Base-by-base conservation (phyloP, 2,888 invertebrate genomes). In the Odontocerum albicorne region DNA sequence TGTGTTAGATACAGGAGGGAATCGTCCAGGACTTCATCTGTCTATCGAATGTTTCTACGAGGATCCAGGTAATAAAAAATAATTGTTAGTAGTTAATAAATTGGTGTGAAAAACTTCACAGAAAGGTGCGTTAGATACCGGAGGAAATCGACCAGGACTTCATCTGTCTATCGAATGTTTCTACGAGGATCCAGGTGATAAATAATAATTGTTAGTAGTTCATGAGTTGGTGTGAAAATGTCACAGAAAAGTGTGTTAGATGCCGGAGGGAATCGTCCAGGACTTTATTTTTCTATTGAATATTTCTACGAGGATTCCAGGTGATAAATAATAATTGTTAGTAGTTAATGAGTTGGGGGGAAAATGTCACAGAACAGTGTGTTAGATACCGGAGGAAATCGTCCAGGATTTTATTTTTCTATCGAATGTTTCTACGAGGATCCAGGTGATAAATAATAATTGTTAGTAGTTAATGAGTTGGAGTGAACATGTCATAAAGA, bases 391-490 rank as follows among this genome's bases (percentile, higher is more conserved):
- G 42, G 42, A 4, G 77, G 75, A 1, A 68, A 73, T 6, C 66
- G 75, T 38, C 75, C 77, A 13, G 31, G 22, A 1, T 75, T 77
- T 1, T 65, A 69, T 52, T 73, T 75, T 59, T 64, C 76, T 43
- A 70, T 72, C 0, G 77, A 77, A 59, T 76, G 73, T 0, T 78
- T 77, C 66, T 77, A 75, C 63, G 77, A 78, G 59, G 76, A 77
- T 61, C 68, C 63, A 49, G 57, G 60, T 60, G 32, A 49, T 38
- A 17, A 17, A 21, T 38, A 38, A 4, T 21, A 4, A 19, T n/a
- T 42, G 36, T 7, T n/a, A n/a, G n/a, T n/a, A n/a, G n/a, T n/a
- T 8, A 6, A 27, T 8, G 27, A 8, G 27, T 27, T 27, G 6
- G 10, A 8, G 6, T 27, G 6, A 27, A 27, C 7, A 27, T 27